phyloP scores from a whole-genome alignment of 2,888 invertebrate species.

The Luperina testacea region DNA sequence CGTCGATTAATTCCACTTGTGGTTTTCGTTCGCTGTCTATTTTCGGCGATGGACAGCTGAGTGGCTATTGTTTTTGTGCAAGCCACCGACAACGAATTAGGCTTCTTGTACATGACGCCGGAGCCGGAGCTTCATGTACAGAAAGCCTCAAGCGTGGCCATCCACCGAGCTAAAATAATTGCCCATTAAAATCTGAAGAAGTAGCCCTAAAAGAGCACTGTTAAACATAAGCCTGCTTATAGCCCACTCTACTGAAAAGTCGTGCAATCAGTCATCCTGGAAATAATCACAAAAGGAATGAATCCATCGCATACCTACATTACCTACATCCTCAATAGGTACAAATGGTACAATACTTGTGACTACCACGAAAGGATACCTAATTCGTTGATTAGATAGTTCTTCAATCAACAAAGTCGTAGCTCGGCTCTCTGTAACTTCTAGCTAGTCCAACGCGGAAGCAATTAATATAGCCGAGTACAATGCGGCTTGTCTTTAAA shows the following conservation, averaged over 20 bases:
- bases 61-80: background rate
- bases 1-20: background rate
- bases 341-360: background rate
- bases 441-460: constrained; percentile 12
- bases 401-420: constrained; percentile 14
- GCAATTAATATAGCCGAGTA: constrained; percentile 35
- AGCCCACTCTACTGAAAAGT: background rate
- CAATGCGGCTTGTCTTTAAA: constrained; percentile 47
- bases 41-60: too few relatives aligned
- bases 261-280: background rate
- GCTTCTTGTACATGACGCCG: too few relatives aligned
- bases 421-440: constrained; percentile 1
- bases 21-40: too few relatives aligned
- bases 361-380: background rate
- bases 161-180: background rate
- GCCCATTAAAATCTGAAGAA: background rate
- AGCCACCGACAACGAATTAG: background rate
- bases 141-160: too few relatives aligned
- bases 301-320: background rate
- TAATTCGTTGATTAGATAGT: constrained; percentile 7
- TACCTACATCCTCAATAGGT: background rate
- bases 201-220: background rate
- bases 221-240: background rate
- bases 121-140: too few relatives aligned
- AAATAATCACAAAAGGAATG: background rate